Evolutionary conservation across 2,888 invertebrate genomes (phyloP), one percentile per base, ranked within the genome.

Genomic region (Hyposoter dolosus): DNA sequence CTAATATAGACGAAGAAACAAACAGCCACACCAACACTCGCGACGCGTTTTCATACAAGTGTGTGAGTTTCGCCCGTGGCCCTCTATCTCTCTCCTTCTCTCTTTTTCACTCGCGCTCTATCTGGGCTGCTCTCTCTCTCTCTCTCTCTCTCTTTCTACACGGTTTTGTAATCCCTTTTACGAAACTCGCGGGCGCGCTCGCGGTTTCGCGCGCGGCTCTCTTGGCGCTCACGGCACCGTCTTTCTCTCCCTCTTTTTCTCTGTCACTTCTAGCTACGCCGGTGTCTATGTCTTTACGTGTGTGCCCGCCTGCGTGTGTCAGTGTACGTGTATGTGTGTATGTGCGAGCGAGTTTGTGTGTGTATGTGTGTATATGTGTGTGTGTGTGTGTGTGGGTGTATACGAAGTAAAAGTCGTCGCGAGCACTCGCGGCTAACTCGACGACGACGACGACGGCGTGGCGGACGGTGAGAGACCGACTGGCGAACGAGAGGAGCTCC

Each of bases 111-210:
- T 66, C 82, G 72, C 60, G 71, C 66, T 66, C 76, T 63, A 71
- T 83, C 82, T 77, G 35, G 65, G 45, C 72, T 76, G 71, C 45
- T 80, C 63, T 77, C 47, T 76, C 72, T 50, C 50, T 75, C 19
- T n/a, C 76, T 47, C 71, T 47, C 72, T 88, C 72, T 90, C 88
- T 89, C 90, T 90, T 88, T 90, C 91, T 90, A 90, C 89, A 90
- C 90, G 90, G 91, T 92, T 92, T 92, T 91, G 92, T 92, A 92
- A 92, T 92, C 91, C 91, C 89, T 91, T 92, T 92, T 92, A 91
- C 92, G 92, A 92, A 92, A 88, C 85, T 83, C 84, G 86, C 86
- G 86, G 84, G 90, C 87, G 75, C 82, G 87, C 77, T 87, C 87
- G 83, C 89, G 89, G 84, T 87, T 87, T 87, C 65, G 78, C 74